Conservation (phyloP, 2,888 invertebrate genomes). For the Xanthia icteritia region DNA sequence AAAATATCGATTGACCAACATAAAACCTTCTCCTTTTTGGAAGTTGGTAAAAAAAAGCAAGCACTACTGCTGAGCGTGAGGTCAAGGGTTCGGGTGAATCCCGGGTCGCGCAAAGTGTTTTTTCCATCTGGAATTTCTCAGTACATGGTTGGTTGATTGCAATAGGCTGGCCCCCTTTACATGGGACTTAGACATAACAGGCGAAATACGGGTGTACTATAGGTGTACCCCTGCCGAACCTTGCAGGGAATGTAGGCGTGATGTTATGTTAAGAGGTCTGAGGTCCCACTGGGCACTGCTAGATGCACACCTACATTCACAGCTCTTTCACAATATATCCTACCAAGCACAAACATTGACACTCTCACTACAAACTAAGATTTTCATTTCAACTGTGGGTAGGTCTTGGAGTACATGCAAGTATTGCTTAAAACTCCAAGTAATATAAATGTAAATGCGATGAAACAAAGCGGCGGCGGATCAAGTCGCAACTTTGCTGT, state of each 20-base stretch:
- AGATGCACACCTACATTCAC: not conserved
- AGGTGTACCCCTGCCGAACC: too few species aligned
- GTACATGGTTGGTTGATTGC: too few species aligned
- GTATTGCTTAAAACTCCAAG: constrained; percentile 79
- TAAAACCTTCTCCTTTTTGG: too few species aligned
- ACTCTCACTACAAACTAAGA: constrained; percentile 41
- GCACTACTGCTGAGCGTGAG: too few species aligned
- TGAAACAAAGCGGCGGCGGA: constrained; percentile 73
- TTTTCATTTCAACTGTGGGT: constrained; percentile 44
- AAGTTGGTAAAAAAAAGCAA: too few species aligned
- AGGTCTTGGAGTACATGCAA: constrained; percentile 64
- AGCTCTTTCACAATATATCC: not conserved
- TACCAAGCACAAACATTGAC: constrained; percentile 22
- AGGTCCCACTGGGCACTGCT: not conserved
- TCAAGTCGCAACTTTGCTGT: constrained; percentile 71
- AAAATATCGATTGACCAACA: too few species aligned
- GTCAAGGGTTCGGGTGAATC: too few species aligned
- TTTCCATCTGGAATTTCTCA: too few species aligned
- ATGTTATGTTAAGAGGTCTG: not conserved
- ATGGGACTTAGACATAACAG: too few species aligned
- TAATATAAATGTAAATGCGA: constrained; percentile 83
- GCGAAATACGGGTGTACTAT: not conserved
- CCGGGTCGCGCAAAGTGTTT: too few species aligned
- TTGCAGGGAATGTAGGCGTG: too few species aligned
- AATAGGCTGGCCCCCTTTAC: too few species aligned